A percentile compares a stretch with the other conserved stretches of the same genome.
Conservation (phyloP, 2,888 invertebrate species). For the Xylophagus ater region DNA sequence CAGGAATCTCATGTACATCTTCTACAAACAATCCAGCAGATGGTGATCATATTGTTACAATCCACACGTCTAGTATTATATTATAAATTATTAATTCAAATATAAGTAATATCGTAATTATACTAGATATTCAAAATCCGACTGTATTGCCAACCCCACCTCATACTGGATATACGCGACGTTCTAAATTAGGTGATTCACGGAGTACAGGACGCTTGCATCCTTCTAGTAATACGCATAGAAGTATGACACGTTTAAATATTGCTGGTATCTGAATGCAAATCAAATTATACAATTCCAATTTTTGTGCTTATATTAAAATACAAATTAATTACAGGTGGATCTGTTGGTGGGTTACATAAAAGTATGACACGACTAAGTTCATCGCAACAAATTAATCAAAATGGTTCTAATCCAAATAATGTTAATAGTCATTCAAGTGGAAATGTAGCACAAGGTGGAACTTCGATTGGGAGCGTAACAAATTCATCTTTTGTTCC, state of each 20-base stretch:
- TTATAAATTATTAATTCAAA: constrained; percentile 9
- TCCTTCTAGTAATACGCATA: constrained; percentile 58
- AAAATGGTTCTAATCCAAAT: constrained; percentile 38
- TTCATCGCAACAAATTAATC: constrained; percentile 64
- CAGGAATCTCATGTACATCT: neutral
- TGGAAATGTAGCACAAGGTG: constrained; percentile 29
- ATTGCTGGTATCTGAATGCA: constrained; percentile 44
- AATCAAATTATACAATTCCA: constrained; percentile 5
- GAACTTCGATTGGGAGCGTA: constrained; percentile 25
- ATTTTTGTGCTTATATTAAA: too few relatives aligned
- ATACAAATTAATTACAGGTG: constrained; percentile 25
- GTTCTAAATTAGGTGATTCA: constrained; percentile 60
- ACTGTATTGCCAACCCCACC: constrained; percentile 30
- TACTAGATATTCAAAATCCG: constrained; percentile 2
- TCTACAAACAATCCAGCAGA: constrained; percentile 2
- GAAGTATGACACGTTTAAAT: constrained; percentile 69
- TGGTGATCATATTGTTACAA: constrained; percentile 17
- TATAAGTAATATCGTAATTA: constrained; percentile 5
- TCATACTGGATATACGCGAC: constrained; percentile 44
- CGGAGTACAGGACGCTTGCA: constrained; percentile 63
- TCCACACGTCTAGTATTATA: constrained; percentile 16
- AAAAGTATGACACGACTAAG: constrained; percentile 74
- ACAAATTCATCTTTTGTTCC: constrained; percentile 32
- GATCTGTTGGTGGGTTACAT: constrained; percentile 65
- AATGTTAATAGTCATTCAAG: constrained; percentile 27